Conservation (phyloP, 35 echinoderm and acorn worm species). For the Eucidaris tribuloides region DNA sequence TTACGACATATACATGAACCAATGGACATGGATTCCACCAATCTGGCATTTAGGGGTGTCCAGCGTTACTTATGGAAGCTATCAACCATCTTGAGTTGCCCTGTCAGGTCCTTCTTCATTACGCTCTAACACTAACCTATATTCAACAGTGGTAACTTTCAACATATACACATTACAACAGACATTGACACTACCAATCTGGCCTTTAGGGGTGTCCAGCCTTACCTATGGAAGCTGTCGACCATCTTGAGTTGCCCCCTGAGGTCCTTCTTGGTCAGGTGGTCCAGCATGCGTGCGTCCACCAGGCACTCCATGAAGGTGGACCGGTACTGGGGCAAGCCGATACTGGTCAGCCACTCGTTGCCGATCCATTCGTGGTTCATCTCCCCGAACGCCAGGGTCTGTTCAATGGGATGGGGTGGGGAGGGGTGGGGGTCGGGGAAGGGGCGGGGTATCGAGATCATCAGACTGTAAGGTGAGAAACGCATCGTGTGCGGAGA, state of each 20-base stretch:
- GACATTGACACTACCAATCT: too few relatives aligned
- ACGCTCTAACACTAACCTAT: not conserved
- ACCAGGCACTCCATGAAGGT: constrained; percentile 98
- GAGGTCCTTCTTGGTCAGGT: constrained; percentile 97
- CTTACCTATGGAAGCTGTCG: constrained; percentile 97
- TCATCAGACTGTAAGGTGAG: constrained; percentile 3
- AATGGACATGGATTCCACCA: too few relatives aligned
- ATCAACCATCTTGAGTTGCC: constrained; percentile 5
- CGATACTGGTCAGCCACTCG: constrained; percentile 91
- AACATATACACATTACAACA: too few relatives aligned
- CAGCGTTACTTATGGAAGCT: too few relatives aligned
- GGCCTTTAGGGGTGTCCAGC: not conserved
- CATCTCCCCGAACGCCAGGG: constrained; percentile 99
- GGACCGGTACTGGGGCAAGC: constrained; percentile 89
- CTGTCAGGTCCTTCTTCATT: not conserved
- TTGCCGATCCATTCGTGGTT: constrained; percentile 99
- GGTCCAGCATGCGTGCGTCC: constrained; percentile 95
- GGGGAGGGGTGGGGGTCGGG: not conserved
- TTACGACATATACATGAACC: too few relatives aligned
- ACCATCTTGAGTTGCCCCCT: constrained; percentile 99
- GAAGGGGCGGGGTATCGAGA: not conserved
- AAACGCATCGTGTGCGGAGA: not conserved
- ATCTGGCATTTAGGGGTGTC: too few relatives aligned
- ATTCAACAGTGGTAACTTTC: not conserved
- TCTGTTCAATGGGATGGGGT: constrained; percentile 53